Evolutionary conservation across 2,888 invertebrate genomes (phyloP).

Genomic region (Hypena proboscidalis): DNA sequence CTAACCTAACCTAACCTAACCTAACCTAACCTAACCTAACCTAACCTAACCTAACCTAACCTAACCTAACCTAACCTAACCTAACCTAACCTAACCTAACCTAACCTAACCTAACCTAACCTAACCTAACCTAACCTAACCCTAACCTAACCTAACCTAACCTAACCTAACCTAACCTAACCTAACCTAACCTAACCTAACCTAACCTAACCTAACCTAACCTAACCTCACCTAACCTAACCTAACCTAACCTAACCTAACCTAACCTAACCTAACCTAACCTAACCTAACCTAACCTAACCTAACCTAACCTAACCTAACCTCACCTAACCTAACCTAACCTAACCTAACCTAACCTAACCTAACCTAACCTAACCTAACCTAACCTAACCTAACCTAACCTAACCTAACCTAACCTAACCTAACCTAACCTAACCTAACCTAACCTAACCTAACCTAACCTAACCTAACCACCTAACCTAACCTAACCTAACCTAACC

Average conservation of each 20-base stretch:
- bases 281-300: constrained; percentile 30
- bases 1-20: constrained; percentile 25
- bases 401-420: constrained; percentile 17
- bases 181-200: constrained; percentile 26
- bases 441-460: constrained; percentile 25
- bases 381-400: constrained; percentile 22
- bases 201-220: constrained; percentile 26
- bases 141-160: too few relatives aligned
- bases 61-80: constrained; percentile 31
- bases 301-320: constrained; percentile 39
- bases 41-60: constrained; percentile 23
- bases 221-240: constrained; percentile 23
- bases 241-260: constrained; percentile 20
- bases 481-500: constrained; percentile 31
- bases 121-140: constrained; percentile 33
- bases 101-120: constrained; percentile 26
- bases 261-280: constrained; percentile 23
- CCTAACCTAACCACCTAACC: constrained; percentile 38
- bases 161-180: constrained; percentile 23
- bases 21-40: constrained; percentile 26
- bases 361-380: constrained; percentile 25
- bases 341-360: constrained; percentile 26
- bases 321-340: constrained; percentile 23
- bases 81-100: constrained; percentile 32
- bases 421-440: constrained; percentile 19